phyloP scores from a whole-genome alignment of 2,797 vertebrate genomes.

The Cygnus olor region DNA sequence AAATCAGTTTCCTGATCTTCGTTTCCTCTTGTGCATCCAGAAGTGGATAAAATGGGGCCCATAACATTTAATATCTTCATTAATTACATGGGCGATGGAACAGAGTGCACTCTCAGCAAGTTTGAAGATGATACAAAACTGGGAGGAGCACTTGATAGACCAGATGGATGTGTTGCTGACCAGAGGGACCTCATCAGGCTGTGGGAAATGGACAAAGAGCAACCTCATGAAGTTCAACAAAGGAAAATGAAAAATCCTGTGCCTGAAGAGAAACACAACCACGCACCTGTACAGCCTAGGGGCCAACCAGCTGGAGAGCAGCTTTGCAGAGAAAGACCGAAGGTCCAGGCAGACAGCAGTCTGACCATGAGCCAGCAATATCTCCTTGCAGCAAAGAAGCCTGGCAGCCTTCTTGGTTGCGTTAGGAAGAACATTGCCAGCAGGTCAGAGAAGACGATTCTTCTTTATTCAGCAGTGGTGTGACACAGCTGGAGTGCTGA shows the following conservation, averaged over 20 bases:
- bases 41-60: not conserved
- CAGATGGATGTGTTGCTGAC: not conserved
- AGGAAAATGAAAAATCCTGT: not conserved
- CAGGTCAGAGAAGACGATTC: not conserved
- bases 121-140: not conserved
- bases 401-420: not conserved
- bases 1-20: not conserved
- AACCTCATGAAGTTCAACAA: not conserved
- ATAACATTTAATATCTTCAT: not conserved
- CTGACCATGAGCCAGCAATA: not conserved
- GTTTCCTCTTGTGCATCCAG: not conserved
- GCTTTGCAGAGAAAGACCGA: not conserved
- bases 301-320: not conserved
- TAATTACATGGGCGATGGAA: not conserved
- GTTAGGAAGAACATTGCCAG: not conserved
- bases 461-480: not conserved
- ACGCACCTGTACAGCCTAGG: not conserved
- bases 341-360: not conserved
- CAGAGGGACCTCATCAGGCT: not conserved
- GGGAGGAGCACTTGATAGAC: not conserved
- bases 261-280: not conserved
- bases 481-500: not conserved
- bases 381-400: not conserved
- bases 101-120: not conserved
- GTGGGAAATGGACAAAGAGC: not conserved